Evolutionary conservation across 2,797 vertebrate genomes (phyloP), one percentile per base, ranked within the genome.

Genomic region (Mus caroli): DNA sequence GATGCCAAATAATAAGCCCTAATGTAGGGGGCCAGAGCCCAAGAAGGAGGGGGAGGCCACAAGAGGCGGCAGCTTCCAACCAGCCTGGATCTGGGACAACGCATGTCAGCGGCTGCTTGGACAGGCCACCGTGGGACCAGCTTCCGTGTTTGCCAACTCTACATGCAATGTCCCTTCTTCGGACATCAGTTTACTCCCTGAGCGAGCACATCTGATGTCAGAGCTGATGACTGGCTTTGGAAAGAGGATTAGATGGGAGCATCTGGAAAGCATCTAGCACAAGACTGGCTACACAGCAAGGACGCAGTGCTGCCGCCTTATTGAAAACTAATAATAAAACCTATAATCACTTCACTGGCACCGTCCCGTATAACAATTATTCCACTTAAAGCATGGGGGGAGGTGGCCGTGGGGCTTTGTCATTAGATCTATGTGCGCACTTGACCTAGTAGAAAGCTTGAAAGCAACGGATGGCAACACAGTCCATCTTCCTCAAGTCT

Each of bases 1-100:
- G 97, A 97, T 93, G 90, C 91, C 96, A 97, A 90, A 95, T 97
- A 79, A 94, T 97, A 96, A 92, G 71, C 78, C 34, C 91, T 94
- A 95, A 97, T 97, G 94, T 62, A 93, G 96, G 95, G 85, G 96
- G 71, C 94, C 60, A 75, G 92, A 79, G 84, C 82, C 96, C 93
- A 20, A 14, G 94, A 87, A 71, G 69, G 34, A 22, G 43, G 79
- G 79, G 90, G 50, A 71, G 92, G 94, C 92, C 92, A 22, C 43
- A 82, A 0, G n/a, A 86, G 60, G 94, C 97, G 58, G 91, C 62
- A 14, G 80, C 78, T 40, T 85, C 88, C 79, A 85, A 24, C 92
- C 58, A 75, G 95, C 90, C 97, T 17, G 56, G 88, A 92, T 88
- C 69, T 37, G 43, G 96, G 85, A 97, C 14, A 22, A 96, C 97